Evolutionary conservation across 2,888 invertebrate species (phyloP).

Genomic region (Trachelus tabidus): DNA sequence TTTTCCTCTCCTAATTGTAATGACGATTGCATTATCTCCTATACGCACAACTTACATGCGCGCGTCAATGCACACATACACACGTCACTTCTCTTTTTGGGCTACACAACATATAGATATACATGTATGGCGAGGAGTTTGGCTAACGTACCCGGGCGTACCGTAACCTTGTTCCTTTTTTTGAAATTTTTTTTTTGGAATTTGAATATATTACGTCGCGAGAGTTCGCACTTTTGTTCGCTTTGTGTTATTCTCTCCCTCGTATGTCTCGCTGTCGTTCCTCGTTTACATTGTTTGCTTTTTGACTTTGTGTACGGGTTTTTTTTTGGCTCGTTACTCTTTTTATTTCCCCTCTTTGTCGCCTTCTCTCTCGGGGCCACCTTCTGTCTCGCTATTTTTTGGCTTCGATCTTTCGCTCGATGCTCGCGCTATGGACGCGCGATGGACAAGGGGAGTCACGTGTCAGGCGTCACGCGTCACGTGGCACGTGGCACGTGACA

Average conservation of each 20-base stretch:
- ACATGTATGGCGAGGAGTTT: neutral
- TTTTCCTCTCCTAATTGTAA: neutral
- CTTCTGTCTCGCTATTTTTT: constrained; percentile 52
- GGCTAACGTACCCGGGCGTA: neutral
- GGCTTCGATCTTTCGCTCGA: constrained; percentile 45
- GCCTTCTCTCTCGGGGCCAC: constrained; percentile 13
- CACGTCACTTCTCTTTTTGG: neutral
- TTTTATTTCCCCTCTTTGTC: neutral
- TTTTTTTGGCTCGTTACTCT: neutral
- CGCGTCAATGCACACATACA: neutral
- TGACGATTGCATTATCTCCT: neutral
- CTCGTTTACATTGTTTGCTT: neutral
- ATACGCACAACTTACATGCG: neutral
- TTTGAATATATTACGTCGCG: neutral
- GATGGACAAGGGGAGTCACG: neutral
- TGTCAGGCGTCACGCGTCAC: constrained; percentile 10
- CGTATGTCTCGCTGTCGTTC: neutral
- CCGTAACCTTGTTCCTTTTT: neutral
- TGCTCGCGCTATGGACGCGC: neutral
- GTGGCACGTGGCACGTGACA: constrained; percentile 25
- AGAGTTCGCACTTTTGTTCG: neutral
- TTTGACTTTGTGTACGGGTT: neutral
- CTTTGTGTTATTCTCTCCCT: neutral
- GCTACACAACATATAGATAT: neutral
- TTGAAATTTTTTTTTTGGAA: neutral